A percentile compares a stretch with the other conserved stretches of the same genome.
phyloP scores from a whole-genome alignment of 2,888 invertebrate genomes.

The Sturmia bella region DNA sequence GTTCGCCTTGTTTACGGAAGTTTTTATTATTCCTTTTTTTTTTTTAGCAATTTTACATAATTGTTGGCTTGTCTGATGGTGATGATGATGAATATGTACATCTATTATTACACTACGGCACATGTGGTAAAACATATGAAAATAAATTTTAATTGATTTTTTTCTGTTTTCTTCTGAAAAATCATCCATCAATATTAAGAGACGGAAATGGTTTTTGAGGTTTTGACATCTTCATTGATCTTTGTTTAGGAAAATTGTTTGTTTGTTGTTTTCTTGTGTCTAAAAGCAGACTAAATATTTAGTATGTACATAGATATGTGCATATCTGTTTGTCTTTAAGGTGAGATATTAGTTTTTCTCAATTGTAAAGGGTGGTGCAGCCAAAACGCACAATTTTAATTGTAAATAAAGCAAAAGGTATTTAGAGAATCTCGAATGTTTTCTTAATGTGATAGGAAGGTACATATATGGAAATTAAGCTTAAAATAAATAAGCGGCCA shows the following conservation, averaged over 20 bases:
- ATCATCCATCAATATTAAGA: constrained; percentile 32
- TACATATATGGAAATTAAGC: too few relatives aligned
- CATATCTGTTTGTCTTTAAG: too few relatives aligned
- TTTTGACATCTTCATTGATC: constrained; percentile 60
- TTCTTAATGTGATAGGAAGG: too few relatives aligned
- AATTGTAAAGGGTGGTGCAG: too few relatives aligned
- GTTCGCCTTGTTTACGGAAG: constrained; percentile 48
- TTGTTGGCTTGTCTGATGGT: constrained; percentile 33
- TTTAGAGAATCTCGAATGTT: too few relatives aligned
- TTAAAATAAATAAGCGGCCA: too few relatives aligned
- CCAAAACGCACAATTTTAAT: too few relatives aligned
- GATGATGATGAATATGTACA: constrained; percentile 27
- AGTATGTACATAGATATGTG: too few relatives aligned
- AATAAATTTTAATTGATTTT: constrained; percentile 13
- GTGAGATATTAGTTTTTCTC: too few relatives aligned
- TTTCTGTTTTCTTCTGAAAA: constrained; percentile 11
- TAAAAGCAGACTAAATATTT: not conserved
- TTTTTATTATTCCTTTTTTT: constrained; percentile 29
- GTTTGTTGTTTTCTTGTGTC: constrained; percentile 3
- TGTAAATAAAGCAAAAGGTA: too few relatives aligned
- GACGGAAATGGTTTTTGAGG: constrained; percentile 64
- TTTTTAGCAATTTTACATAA: constrained; percentile 61
- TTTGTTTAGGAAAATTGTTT: constrained; percentile 46
- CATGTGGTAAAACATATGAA: constrained; percentile 35
- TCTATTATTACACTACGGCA: not conserved